Evolutionary conservation across 2,113 vertebrate species (phyloP), one percentile per base, ranked within the genome.

Genomic region (Caracal caracal): DNA sequence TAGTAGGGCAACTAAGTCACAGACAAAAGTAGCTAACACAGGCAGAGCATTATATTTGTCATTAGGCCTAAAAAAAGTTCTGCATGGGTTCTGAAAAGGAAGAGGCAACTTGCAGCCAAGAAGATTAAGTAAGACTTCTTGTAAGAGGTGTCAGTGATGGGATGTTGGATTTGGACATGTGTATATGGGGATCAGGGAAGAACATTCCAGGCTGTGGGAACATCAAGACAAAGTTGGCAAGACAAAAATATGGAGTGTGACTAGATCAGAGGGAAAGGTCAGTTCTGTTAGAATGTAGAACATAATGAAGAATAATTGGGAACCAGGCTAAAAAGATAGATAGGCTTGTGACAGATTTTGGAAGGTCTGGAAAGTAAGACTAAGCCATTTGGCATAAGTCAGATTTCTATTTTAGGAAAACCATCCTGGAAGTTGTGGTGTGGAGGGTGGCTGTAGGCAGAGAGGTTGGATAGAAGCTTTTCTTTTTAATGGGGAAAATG

Each of bases 11-110:
- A 59, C 37, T 63, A 82, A 93, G 2, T 65, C 49, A 47, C 51
- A 89, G 68, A 66, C 40, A 84, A 79, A 94, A 95, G 22, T 80
- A 85, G 90, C 37, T 84, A 28, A 56, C 83, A 65, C 30, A 94
- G 9, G 9, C 30, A 49, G 35, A 85, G 2, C 10, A 84, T 91
- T 94, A 11, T 70, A 78, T 43, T 68, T 79, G 28, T 66, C 59
- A 88, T 35, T 73, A 71, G 20, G 10, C 53, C 51, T 71, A 66
- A 73, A 71, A 92, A 75, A 86, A 68, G 2, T 80, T 95, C 86
- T 84, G 20, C 9, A 26, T 40, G 49, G 56, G 12, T 85, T 97
- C 73, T 85, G 53, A 80, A 30, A 95, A 80, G 61, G n/a, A 93
- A 96, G 47, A 75, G 28, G 4, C 63, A 33, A 75, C 37, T 90